Conservation (phyloP, 2,888 invertebrate species). For the Acheta domesticus region DNA sequence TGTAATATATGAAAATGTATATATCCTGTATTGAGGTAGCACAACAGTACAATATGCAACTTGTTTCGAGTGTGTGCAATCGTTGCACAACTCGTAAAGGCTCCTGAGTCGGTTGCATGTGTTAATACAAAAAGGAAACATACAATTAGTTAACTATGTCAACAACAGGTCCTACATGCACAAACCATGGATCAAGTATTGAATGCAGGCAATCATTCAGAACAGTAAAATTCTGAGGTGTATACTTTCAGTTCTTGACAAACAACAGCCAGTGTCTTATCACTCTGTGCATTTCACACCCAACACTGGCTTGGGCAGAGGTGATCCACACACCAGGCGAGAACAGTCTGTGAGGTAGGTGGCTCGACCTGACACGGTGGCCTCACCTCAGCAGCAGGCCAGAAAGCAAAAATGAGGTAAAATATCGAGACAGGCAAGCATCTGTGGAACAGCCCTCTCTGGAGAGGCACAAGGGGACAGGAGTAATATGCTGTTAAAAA, state of each 20-base stretch:
- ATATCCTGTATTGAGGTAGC: slow-evolving; percentile 29
- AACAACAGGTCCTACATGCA: background rate
- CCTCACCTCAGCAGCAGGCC: background rate
- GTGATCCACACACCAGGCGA: background rate
- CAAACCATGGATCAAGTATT: background rate
- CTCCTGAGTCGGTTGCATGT: background rate
- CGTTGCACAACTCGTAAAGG: background rate
- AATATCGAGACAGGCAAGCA: slow-evolving; percentile 18
- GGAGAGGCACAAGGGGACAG: background rate
- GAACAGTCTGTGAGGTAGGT: slow-evolving; percentile 10
- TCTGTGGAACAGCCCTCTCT: background rate
- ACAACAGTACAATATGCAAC: slow-evolving; percentile 18
- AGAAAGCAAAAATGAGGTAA: slow-evolving; percentile 11
- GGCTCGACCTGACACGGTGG: background rate
- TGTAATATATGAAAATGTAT: slow-evolving; percentile 25
- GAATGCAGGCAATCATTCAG: background rate
- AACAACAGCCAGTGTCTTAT: background rate
- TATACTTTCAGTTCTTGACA: background rate
- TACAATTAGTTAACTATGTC: background rate
- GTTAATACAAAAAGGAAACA: slow-evolving; percentile 8
- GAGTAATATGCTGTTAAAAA: background rate
- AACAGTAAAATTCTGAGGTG: background rate
- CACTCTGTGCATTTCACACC: background rate
- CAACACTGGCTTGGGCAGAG: slow-evolving; percentile 6
- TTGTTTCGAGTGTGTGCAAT: background rate